Evolutionary conservation across 2,113 vertebrate genomes (phyloP).

Genomic region (Peromyscus leucopus): DNA sequence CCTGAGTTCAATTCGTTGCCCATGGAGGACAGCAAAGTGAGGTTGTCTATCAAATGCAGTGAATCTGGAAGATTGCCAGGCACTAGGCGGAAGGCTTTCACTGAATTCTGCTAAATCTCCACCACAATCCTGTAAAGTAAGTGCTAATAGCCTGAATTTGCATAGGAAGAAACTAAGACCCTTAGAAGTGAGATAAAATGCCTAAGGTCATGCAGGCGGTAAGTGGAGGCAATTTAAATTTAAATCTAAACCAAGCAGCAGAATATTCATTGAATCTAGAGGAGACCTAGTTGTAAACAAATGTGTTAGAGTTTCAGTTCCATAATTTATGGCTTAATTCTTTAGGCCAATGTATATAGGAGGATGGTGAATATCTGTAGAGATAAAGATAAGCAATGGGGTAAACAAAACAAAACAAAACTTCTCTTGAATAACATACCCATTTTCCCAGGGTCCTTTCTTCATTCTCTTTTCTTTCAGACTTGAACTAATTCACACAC

Average conservation of each 20-base stretch:
- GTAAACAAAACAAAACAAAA: background rate
- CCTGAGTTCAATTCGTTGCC: background rate
- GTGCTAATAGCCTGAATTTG: background rate
- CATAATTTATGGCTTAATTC: background rate
- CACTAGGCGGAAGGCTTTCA: background rate
- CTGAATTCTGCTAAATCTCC: conserved; percentile 6
- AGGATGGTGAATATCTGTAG: background rate
- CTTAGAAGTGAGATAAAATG: conserved; percentile 25
- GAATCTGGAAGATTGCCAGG: background rate
- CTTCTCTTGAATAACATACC: background rate
- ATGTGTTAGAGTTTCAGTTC: background rate
- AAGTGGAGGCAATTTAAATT: background rate
- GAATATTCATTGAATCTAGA: background rate
- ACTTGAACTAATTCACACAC: background rate
- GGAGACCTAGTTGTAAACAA: background rate
- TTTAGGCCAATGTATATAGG: background rate
- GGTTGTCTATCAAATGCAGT: background rate
- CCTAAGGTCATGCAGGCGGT: background rate
- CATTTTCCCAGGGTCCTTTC: background rate
- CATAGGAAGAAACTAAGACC: background rate
- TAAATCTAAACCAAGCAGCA: background rate
- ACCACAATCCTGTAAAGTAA: background rate
- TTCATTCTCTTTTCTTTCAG: conserved; percentile 21
- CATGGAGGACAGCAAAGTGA: background rate
- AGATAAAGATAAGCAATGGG: background rate